Conservation (phyloP, 2,797 vertebrate species). For the Taenioides sp. region DNA sequence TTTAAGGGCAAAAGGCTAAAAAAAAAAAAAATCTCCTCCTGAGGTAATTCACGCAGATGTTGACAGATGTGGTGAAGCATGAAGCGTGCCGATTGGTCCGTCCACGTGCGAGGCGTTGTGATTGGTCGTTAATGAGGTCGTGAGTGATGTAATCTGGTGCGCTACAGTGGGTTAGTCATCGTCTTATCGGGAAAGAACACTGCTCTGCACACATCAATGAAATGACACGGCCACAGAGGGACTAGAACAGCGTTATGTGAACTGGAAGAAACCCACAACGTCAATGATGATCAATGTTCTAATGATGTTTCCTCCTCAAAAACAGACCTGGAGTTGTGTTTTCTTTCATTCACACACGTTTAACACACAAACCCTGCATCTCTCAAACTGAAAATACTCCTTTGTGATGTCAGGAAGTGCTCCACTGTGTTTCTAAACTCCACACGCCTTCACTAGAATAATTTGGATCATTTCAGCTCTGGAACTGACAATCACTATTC, state of each 20-base stretch:
- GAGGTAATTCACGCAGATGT: neutral
- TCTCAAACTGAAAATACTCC: no score
- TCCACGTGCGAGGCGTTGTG: neutral
- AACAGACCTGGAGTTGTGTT: no score
- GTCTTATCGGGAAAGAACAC: constrained; percentile 24
- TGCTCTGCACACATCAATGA: neutral
- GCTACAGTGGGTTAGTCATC: constrained; percentile 35
- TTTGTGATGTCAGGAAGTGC: no score
- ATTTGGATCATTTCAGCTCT: no score
- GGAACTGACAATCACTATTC: no score
- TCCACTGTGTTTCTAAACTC: no score
- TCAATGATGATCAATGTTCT: no score
- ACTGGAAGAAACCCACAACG: neutral
- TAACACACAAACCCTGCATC: no score
- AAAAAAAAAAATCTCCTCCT: neutral
- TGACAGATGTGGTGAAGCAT: neutral
- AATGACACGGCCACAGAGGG: neutral
- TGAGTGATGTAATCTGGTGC: constrained; percentile 29
- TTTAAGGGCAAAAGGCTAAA: neutral
- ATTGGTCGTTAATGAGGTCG: constrained; percentile 55
- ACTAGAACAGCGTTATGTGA: neutral
- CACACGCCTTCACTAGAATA: no score
- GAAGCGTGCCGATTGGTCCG: constrained; percentile 26
- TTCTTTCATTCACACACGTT: no score
- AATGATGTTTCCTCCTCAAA: no score